Evolutionary conservation across 2,888 invertebrate genomes (phyloP), one percentile per base, ranked within the genome.

Genomic region (Harpagoxenus sublaevis): DNA sequence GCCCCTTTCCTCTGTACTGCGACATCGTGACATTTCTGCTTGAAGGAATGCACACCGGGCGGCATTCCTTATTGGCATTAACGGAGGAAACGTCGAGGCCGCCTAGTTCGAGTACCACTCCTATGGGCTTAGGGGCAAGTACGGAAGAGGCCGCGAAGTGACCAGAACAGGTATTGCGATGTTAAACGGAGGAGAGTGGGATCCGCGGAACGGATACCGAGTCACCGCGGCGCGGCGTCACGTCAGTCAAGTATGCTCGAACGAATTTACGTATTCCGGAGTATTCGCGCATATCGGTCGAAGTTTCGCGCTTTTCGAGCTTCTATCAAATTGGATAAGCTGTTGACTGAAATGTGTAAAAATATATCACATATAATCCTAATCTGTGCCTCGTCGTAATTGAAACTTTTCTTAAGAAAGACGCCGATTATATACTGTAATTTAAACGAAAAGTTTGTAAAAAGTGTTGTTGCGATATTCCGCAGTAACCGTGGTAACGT

Each of bases 51-150:
- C 77, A 68, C 85, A 83, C 85, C 73, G 79, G 83, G 77, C 88
- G 88, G 85, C 92, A 92, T 92, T 93, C 90, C 90, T 89, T 87
- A 87, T 92, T 89, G 92, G 90, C 91, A 91, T 90, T 91, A 78
- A 90, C 83, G 85, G 88, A 88, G 92, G 88, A 90, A 89, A 90
- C 85, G 86, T 89, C 91, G 92, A 93, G 93, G 93, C 88, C 93
- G 91, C 85, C 93, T 91, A 92, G 93, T 93, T 92, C 89, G 88
- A 90, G 90, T 92, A 91, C 90, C 92, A 91, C 91, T 91, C 91
- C 92, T 91, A 89, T 88, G 63, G 87, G 84, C 84, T 82, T 74
- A 84, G 84, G 84, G 85, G 86, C 91, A 87, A 87, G 87, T 88
- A 90, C 90, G 86, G 88, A 88, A 89, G 89, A 90, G 78, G 74